These are phyloP conservation scores for Pocillopora meandrina DNA, from an alignment of 92 coral and sea anemone species.

Conservation along the genomic window DNA sequence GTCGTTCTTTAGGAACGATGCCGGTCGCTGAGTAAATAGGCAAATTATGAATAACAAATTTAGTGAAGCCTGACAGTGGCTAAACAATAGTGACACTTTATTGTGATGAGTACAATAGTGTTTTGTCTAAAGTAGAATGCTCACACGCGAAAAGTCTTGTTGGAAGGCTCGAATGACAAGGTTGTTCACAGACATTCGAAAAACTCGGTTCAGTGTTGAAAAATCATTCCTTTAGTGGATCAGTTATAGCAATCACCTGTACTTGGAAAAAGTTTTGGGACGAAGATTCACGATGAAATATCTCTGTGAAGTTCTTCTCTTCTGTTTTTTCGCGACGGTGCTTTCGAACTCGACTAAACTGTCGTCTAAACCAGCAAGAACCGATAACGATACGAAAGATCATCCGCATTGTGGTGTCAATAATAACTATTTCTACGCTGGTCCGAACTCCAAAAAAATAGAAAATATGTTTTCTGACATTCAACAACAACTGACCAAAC, in stretches of 20 bases:
- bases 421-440: constrained; percentile 17
- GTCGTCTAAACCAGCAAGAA: neutral
- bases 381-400: neutral
- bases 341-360: neutral
- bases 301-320: neutral
- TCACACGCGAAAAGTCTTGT: neutral
- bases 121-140: neutral
- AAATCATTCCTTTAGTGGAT: neutral
- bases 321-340: neutral
- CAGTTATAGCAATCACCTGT: neutral
- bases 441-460: constrained; percentile 18
- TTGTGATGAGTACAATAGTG: neutral
- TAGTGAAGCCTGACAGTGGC: too few relatives aligned
- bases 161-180: neutral
- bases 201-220: neutral
- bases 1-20: too few relatives aligned
- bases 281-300: neutral
- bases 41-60: too few relatives aligned
- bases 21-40: too few relatives aligned
- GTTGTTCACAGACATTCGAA: too few relatives aligned
- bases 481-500: neutral
- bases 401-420: neutral
- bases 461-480: neutral
- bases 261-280: neutral
- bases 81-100: too few relatives aligned